Evolutionary conservation across 1,140 invertebrate genomes (phyloP), one percentile per base, ranked within the genome.

Genomic region (Drosophila erecta): DNA sequence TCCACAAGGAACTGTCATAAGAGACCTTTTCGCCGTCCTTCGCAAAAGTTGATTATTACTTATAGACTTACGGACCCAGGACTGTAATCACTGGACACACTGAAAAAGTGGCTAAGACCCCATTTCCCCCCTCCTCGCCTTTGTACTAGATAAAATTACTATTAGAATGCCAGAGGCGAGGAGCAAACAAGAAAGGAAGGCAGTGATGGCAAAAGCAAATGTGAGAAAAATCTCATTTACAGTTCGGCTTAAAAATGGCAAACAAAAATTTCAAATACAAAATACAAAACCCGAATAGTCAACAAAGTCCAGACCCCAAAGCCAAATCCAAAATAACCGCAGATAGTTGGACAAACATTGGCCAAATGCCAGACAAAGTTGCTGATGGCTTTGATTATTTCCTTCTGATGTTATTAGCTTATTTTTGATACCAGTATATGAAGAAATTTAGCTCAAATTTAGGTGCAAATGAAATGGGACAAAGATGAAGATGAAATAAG

Each of bases 171-270:
- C 71, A 64, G 44, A 27, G 60, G 72, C 72, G 40, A 51, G 57
- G 12, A 30, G 43, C 50, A 74, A 50, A 73, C 40, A 35, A 41
- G 33, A 15, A 15, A 40, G 58, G 14, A 37, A 20, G 17, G n/a
- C 38, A 38, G 20, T 33, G 57, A 60, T 60, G 50, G 46, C 33
- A 46, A 27, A 66, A 58, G 60, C 72, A 76, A 75, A 76, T 76
- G 53, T 76, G 71, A 57, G 50, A 75, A 76, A 76, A 76, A 66
- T 75, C 71, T 75, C 60, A 74, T 76, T 76, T 76, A 51, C 47
- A 58, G 71, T 38, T 35, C 47, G 20, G 69, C 44, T 51, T 62
- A 62, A 74, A 73, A 74, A 76, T 57, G 72, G 72, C 46, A 75
- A 75, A 75, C 57, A 56, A 47, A 30, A 46, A 56, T 70, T 57